phyloP scores from a whole-genome alignment of 2,113 vertebrate species.

The Scomber scombrus region DNA sequence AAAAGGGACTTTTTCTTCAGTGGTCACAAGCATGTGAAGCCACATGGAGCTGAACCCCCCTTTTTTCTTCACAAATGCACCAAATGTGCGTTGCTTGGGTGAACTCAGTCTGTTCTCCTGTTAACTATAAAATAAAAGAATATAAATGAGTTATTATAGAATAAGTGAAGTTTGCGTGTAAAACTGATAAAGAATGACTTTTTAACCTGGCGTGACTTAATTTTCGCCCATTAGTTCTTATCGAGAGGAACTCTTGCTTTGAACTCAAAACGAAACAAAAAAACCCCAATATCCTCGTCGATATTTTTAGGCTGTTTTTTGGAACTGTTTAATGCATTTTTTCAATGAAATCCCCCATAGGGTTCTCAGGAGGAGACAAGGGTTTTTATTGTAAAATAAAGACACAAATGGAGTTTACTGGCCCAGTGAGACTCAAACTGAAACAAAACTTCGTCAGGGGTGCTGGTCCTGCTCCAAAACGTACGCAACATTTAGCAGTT shows the following conservation, averaged over 20 bases:
- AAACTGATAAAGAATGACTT: not conserved
- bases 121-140: not conserved
- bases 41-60: slow-evolving; percentile 43
- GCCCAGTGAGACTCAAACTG: not conserved
- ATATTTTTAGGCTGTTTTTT: not conserved
- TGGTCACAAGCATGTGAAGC: slow-evolving; percentile 36
- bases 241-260: slow-evolving; percentile 1
- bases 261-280: no score
- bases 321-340: not conserved
- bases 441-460: not conserved
- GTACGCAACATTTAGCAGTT: not conserved
- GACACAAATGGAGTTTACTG: not conserved
- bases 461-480: not conserved
- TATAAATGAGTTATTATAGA: not conserved
- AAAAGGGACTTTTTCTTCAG: slow-evolving; percentile 3
- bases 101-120: slow-evolving; percentile 20
- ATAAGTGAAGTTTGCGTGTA: not conserved
- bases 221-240: slow-evolving; percentile 6
- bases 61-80: slow-evolving; percentile 46
- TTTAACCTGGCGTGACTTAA: not conserved
- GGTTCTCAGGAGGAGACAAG: no score
- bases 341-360: not conserved
- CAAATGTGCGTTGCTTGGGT: slow-evolving; percentile 59
- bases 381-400: not conserved
- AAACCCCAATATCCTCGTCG: not conserved